Base-by-base conservation (phyloP, 2,113 vertebrate genomes). In the Microcebus murinus region DNA sequence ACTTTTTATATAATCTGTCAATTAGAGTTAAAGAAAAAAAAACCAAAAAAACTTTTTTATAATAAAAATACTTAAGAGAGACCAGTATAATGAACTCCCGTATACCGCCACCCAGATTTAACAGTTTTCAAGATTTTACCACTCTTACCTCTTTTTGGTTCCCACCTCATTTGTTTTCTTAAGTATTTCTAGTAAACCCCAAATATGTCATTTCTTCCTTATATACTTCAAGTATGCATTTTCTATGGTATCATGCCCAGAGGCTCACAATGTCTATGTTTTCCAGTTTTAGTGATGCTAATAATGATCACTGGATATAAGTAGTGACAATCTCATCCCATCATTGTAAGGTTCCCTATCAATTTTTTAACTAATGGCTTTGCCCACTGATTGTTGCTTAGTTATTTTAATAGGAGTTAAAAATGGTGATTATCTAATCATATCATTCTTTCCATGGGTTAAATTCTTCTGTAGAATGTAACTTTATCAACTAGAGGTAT, bases 401-500 rank as follows among this genome's bases (percentile, higher is more conserved):
- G 11, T 77, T 87, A 90, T 29, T 87, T 79, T 82, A 59, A 31
- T 45, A 71, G 20, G 15, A 87, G 31, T 95, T 89, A 76, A 89
- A 97, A 80, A 86, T 70, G 42, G 7, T 81, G 27, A 68, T 14
- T 55, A 67, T 65, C 59, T 81, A 91, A 65, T 82, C 4, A 67
- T 25, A 61, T 14, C 31, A 59, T 39, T 67, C 31, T 31, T 88
- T 82, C 20, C 31, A 92, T 34, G 61, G 48, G 36, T 57, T 63
- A 88, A 81, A 86, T 92, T 89, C 45, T 57, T 95, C 59, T 82
- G 70, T 42, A 52, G 63, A 81, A 23, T 59, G 1, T 84, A 90
- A 95, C 23, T 94, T 76, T 85, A 59, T 55, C 31, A 84, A 84
- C 67, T 63, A 84, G n/a, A 71, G 65, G 13, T 87, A 89, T 73